Conservation (phyloP, 1,140 invertebrate species). For the Oryzaephilus surinamensis region DNA sequence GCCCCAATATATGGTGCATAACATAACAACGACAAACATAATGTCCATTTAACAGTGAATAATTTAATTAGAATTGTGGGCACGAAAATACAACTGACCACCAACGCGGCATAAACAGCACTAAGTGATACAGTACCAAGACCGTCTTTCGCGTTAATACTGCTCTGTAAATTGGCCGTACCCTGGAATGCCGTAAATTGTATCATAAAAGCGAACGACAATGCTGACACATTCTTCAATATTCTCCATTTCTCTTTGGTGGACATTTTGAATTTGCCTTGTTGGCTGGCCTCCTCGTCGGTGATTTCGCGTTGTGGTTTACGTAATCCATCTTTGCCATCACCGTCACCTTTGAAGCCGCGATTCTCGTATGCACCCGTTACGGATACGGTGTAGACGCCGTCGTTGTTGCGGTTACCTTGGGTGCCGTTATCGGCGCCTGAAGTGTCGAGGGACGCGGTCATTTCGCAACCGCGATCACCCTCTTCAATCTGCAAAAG, state of each 20-base stretch:
- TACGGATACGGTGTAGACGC: slow-evolving; percentile 42
- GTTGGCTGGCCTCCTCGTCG: slow-evolving; percentile 51
- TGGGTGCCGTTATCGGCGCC: slow-evolving; percentile 16
- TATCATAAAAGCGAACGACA: slow-evolving; percentile 82
- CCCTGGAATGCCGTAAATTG: slow-evolving; percentile 88
- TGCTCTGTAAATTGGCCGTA: slow-evolving; percentile 80
- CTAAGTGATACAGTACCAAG: slow-evolving; percentile 75
- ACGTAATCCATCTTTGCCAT: slow-evolving; percentile 36
- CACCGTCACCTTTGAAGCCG: slow-evolving; percentile 50
- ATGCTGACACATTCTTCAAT: slow-evolving; percentile 74
- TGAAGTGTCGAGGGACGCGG: slow-evolving; percentile 28
- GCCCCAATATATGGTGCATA: slow-evolving; percentile 89
- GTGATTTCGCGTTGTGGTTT: slow-evolving; percentile 49
- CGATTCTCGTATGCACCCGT: slow-evolving; percentile 56
- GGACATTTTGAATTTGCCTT: slow-evolving; percentile 66
- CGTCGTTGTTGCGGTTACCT: slow-evolving; percentile 18
- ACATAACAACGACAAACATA: slow-evolving; percentile 81
- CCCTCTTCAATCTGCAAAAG: slow-evolving; percentile 33
- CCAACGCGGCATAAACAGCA: slow-evolving; percentile 78
- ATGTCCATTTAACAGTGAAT: slow-evolving; percentile 90
- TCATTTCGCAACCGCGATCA: slow-evolving; percentile 32
- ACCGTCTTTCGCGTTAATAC: slow-evolving; percentile 72
- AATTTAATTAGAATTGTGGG: slow-evolving; percentile 80
- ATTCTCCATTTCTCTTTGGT: slow-evolving; percentile 76
- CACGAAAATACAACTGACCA: slow-evolving; percentile 87